These are phyloP conservation scores for Pimpla rufipes DNA, from an alignment of 2,888 invertebrate genomes.

Conservation along the genomic window DNA sequence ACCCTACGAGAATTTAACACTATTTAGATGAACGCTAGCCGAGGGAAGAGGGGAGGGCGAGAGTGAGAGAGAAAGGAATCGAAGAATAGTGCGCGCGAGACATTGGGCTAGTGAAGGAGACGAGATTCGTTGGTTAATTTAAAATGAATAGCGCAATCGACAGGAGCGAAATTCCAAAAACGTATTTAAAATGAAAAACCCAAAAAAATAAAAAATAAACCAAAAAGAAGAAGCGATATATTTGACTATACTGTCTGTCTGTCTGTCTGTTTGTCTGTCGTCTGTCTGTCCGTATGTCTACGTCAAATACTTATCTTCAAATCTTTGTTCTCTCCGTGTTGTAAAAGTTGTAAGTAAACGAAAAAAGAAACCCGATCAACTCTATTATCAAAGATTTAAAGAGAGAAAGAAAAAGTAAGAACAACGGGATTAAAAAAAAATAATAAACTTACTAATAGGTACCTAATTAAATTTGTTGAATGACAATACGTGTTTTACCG, in stretches of 20 bases:
- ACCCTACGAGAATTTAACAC: constrained; percentile 44
- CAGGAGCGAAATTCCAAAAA: constrained; percentile 66
- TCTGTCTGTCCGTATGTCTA: constrained; percentile 81
- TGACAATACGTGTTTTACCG: constrained; percentile 74
- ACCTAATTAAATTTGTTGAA: constrained; percentile 78
- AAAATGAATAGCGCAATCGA: constrained; percentile 66
- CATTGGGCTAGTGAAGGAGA: constrained; percentile 47
- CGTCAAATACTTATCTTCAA: constrained; percentile 71
- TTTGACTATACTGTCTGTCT: constrained; percentile 77
- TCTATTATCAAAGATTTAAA: constrained; percentile 68
- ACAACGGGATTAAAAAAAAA: constrained; percentile 60
- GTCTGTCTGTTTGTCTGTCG: constrained; percentile 80
- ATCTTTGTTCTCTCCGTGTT: constrained; percentile 83
- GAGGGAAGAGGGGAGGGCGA: neutral
- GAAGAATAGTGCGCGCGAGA: constrained; percentile 58
- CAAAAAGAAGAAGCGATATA: constrained; percentile 70
- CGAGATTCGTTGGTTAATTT: constrained; percentile 39
- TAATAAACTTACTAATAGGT: constrained; percentile 73
- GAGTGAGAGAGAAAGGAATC: constrained; percentile 8
- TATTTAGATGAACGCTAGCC: constrained; percentile 51
- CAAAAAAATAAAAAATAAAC: constrained; percentile 63
- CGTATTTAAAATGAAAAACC: constrained; percentile 34
- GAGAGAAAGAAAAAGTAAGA: constrained; percentile 56
- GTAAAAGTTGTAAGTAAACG: constrained; percentile 80
- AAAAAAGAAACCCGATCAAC: constrained; percentile 55